Conservation (phyloP, 2,888 invertebrate species). For the Eumacrocentrus americanus region DNA sequence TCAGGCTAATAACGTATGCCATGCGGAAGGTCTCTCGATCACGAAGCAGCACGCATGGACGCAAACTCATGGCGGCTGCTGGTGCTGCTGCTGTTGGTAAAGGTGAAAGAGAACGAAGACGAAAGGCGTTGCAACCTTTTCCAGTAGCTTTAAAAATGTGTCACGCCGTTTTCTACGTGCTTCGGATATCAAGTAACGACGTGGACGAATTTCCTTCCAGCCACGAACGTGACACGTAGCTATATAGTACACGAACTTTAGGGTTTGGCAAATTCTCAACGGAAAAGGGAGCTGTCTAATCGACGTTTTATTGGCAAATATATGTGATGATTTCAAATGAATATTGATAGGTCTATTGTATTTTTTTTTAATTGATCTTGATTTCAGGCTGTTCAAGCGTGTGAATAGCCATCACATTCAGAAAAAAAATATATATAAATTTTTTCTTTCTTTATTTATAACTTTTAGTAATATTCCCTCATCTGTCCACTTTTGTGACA, state of each 20-base stretch:
- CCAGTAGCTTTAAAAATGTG: slow-evolving; percentile 40
- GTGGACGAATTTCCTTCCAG: slow-evolving; percentile 22
- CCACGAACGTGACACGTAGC: slow-evolving; percentile 26
- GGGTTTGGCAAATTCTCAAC: slow-evolving; percentile 7
- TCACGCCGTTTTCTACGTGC: slow-evolving; percentile 43
- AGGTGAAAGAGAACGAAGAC: slow-evolving; percentile 11
- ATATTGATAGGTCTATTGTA: too few species aligned
- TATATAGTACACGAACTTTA: slow-evolving; percentile 3
- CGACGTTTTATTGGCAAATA: background rate
- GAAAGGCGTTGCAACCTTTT: slow-evolving; percentile 16
- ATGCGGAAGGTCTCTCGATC: background rate
- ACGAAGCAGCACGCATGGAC: slow-evolving; percentile 4
- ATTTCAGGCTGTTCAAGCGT: too few species aligned
- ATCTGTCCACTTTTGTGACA: too few species aligned
- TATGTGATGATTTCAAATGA: too few species aligned
- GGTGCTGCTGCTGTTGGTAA: background rate
- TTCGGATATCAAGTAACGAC: slow-evolving; percentile 29
- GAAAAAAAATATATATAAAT: too few species aligned
- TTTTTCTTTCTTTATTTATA: too few species aligned
- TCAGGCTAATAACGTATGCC: slow-evolving; percentile 10
- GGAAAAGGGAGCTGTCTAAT: background rate
- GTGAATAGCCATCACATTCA: too few species aligned
- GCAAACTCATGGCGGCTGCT: background rate
- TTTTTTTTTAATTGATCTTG: too few species aligned
- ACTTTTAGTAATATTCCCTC: too few species aligned